Evolutionary conservation across 2,888 invertebrate genomes (phyloP), one percentile per base, ranked within the genome.

Genomic region (Calameuta filiformis): DNA sequence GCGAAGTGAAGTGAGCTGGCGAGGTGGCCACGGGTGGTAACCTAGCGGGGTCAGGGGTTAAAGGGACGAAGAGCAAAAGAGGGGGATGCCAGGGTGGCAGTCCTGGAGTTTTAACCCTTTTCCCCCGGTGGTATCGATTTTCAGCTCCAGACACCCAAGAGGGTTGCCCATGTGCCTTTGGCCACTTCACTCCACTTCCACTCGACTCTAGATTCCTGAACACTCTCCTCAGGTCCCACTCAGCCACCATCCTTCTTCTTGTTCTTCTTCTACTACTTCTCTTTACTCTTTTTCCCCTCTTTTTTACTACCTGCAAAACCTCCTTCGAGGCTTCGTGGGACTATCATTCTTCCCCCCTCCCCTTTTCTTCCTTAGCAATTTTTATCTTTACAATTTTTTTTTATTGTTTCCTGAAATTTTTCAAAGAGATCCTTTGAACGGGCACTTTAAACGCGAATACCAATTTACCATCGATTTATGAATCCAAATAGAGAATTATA

Each of bases 81-180:
- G 40, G 15, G 40, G 40, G 40, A 40, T 15, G 40, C 40, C 15
- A 40, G 40, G 40, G 40, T 40, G 40, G 40, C 40, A 40, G 56
- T 30, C 68, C 56, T 35, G 80, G 86, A 87, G 87, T 89, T 90
- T 89, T 90, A 90, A 90, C 90, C 90, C 90, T 90, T 90, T 90
- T 89, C 81, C 87, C 87, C 88, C 87, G 80, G 84, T 84, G 87
- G 87, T 90, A 90, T 90, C 90, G 90, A 90, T 89, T 89, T 89
- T 87, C 88, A 89, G 89, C 90, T 85, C 87, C 87, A 89, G 90
- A 90, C 88, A 86, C 84, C 68, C 71, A 76, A 79, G 76, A 79
- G 76, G 73, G 73, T 77, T 77, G 85, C 84, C 85, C 86, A 83
- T 85, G 85, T 87, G 87, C 88, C 88, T 89, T 89, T 84, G 88